These are phyloP conservation scores for Bufo bufo DNA, from an alignment of 2,113 vertebrate genomes.

Conservation along the genomic window DNA sequence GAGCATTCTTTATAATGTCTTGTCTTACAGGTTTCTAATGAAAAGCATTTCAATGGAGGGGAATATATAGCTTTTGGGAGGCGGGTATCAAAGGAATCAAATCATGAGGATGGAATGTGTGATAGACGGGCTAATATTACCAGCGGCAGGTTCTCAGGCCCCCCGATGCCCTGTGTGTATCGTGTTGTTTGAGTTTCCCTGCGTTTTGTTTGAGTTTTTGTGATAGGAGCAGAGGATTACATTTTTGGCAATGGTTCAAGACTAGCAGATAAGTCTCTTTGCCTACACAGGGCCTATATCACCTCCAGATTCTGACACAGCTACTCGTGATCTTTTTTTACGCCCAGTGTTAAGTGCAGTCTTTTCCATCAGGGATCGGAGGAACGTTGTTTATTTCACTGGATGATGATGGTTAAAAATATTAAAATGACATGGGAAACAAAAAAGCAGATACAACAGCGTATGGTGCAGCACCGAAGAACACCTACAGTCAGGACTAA, in stretches of 20 bases:
- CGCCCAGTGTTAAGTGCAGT: not conserved
- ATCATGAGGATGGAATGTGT: conserved; percentile 31
- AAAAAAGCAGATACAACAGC: not conserved
- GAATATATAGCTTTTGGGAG: not conserved
- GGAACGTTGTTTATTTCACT: not conserved
- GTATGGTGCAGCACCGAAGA: too few relatives aligned
- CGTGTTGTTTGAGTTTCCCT: conserved; percentile 61
- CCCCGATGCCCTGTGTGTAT: conserved; percentile 14
- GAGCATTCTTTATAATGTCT: not conserved
- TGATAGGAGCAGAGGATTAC: conserved; percentile 52
- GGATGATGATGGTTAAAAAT: not conserved
- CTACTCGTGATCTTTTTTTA: not conserved
- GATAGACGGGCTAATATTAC: conserved; percentile 9
- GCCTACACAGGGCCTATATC: conserved; percentile 50
- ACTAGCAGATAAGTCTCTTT: conserved; percentile 47
- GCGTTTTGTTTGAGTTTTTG: conserved; percentile 51
- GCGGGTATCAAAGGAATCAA: conserved; percentile 16
- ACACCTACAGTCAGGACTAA: too few relatives aligned
- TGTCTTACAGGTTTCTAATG: not conserved
- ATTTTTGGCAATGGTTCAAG: conserved; percentile 59
- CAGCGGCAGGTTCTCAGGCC: conserved; percentile 24
- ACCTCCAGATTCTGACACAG: conserved; percentile 57
- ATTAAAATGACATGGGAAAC: not conserved
- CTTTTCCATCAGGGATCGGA: not conserved
- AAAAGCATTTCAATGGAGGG: not conserved